These are phyloP conservation scores for Orchesella flavescens DNA, from an alignment of 2,888 invertebrate species.

Conservation along the genomic window DNA sequence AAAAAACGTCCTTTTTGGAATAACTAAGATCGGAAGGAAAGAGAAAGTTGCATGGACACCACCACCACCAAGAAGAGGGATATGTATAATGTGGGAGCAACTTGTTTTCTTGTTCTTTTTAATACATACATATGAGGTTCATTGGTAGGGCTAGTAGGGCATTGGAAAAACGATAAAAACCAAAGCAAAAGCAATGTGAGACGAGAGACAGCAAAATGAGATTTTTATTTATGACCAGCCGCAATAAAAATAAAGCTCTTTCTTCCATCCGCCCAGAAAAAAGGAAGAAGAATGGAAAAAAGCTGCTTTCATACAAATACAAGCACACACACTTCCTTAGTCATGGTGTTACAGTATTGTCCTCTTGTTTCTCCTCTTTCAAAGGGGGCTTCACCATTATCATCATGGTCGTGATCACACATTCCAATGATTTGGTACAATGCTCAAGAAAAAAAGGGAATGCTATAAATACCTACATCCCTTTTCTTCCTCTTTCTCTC, in stretches of 20 bases:
- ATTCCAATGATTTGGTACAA: slow-evolving; percentile 17
- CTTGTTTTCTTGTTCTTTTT: slow-evolving; percentile 1
- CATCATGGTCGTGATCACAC: slow-evolving; percentile 1
- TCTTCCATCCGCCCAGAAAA: background rate
- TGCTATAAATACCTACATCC: background rate
- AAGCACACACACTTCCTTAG: background rate
- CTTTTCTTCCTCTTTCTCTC: background rate
- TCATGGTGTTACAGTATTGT: slow-evolving; percentile 2
- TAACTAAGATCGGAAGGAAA: slow-evolving; percentile 7
- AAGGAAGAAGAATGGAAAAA: slow-evolving; percentile 5
- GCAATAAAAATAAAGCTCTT: slow-evolving; percentile 65
- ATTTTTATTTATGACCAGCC: slow-evolving; percentile 68
- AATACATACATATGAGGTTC: background rate
- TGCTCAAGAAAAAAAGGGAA: background rate
- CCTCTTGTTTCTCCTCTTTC: slow-evolving; percentile 21
- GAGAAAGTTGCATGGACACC: background rate
- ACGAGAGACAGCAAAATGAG: slow-evolving; percentile 63
- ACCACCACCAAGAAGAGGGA: background rate
- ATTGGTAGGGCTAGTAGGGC: background rate
- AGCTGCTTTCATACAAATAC: background rate
- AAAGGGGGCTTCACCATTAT: background rate
- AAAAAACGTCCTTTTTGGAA: background rate
- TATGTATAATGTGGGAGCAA: background rate
- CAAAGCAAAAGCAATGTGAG: slow-evolving; percentile 24
- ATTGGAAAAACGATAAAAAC: background rate